Conservation (phyloP, 2,888 invertebrate genomes). For the Phalera bucephala region DNA sequence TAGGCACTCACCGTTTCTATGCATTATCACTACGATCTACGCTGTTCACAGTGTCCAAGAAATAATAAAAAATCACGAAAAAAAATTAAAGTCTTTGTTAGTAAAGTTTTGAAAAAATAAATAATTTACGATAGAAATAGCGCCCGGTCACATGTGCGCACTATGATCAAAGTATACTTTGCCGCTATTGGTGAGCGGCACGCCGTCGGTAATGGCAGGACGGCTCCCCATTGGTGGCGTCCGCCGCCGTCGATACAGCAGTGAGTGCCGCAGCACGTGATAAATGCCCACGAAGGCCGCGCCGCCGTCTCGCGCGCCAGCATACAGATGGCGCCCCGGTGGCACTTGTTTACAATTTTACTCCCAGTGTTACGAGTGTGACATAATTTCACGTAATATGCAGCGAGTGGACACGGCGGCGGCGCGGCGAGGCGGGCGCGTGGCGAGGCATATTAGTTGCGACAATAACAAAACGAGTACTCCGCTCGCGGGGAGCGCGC, state of each 20-base stretch:
- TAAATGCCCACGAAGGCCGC: constrained; percentile 36
- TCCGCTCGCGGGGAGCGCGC: too few relatives aligned
- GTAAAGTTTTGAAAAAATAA: constrained; percentile 18
- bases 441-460: too few relatives aligned
- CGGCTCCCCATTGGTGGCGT: constrained; percentile 43
- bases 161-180: constrained; percentile 47
- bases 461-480: too few relatives aligned
- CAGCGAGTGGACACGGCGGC: neutral
- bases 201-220: constrained; percentile 42
- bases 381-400: constrained; percentile 63
- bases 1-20: constrained; percentile 59
- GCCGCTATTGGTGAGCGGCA: constrained; percentile 50
- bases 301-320: constrained; percentile 7
- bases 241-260: constrained; percentile 45
- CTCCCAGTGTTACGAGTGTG: constrained; percentile 35
- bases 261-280: constrained; percentile 56
- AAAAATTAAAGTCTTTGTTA: constrained; percentile 18
- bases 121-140: constrained; percentile 25
- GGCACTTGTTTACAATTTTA: constrained; percentile 53
- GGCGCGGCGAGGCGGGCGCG: too few relatives aligned
- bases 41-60: constrained; percentile 10
- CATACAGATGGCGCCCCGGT: constrained; percentile 52
- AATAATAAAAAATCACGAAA: constrained; percentile 14
- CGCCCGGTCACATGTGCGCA: constrained; percentile 72
- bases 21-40: constrained; percentile 46